These are phyloP conservation scores for Synanthedon vespiformis DNA, from an alignment of 2,888 invertebrate genomes.

Conservation along the genomic window DNA sequence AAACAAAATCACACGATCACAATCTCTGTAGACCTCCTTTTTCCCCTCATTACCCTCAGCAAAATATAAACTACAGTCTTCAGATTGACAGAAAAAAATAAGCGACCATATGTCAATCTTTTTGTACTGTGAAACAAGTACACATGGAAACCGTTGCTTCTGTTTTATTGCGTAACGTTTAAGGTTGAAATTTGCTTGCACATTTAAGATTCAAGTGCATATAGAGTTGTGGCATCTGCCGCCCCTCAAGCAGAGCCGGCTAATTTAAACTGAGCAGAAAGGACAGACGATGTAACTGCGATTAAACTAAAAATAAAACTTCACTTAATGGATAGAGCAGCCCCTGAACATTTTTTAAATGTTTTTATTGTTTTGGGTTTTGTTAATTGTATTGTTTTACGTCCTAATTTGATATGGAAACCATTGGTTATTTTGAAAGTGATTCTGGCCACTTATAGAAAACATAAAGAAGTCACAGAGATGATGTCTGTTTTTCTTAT, in stretches of 20 bases:
- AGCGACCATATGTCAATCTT: slow-evolving; percentile 45
- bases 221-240: slow-evolving; percentile 13
- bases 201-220: slow-evolving; percentile 8
- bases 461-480: too few species aligned
- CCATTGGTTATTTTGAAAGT: too few species aligned
- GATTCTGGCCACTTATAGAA: too few species aligned
- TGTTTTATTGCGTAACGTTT: slow-evolving; percentile 1
- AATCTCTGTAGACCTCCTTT: slow-evolving; percentile 20
- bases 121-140: slow-evolving; percentile 16
- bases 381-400: not conserved
- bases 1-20: slow-evolving; percentile 12
- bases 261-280: slow-evolving; percentile 50
- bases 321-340: slow-evolving; percentile 37
- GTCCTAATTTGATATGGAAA: not conserved
- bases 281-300: slow-evolving; percentile 19
- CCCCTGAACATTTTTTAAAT: slow-evolving; percentile 34
- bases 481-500: too few species aligned
- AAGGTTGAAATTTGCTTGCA: slow-evolving; percentile 15
- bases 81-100: slow-evolving; percentile 36
- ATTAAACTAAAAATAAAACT: slow-evolving; percentile 37
- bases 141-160: not conserved
- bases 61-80: slow-evolving; percentile 31
- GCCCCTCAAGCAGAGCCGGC: slow-evolving; percentile 32
- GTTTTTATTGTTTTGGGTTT: slow-evolving; percentile 12
- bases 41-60: slow-evolving; percentile 31